These are phyloP conservation scores for Setophaga kirtlandii DNA, from an alignment of 2,113 vertebrate genomes.

Conservation along the genomic window DNA sequence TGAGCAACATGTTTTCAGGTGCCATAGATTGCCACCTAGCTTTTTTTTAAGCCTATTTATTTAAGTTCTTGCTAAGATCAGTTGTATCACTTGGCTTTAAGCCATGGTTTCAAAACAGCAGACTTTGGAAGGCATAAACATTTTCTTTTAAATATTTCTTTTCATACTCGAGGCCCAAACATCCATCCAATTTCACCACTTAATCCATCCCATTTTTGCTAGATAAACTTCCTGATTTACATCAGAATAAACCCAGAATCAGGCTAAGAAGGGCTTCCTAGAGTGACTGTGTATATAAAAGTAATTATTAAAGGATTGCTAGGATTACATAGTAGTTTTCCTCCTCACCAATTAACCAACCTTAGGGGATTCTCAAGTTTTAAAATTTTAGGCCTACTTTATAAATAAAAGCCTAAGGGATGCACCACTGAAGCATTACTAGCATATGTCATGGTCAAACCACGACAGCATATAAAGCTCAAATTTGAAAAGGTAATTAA, in stretches of 20 bases:
- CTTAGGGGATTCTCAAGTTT: neutral
- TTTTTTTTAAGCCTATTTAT: neutral
- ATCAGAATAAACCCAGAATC: neutral
- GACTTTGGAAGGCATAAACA: neutral
- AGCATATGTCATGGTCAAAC: too few species aligned
- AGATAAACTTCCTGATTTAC: neutral
- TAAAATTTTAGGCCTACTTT: neutral
- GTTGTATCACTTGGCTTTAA: neutral
- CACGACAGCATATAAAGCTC: neutral
- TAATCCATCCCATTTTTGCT: neutral
- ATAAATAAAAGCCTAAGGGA: neutral
- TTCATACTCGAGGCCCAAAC: neutral
- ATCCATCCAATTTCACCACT: neutral
- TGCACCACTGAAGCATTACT: neutral
- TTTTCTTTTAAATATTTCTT: neutral
- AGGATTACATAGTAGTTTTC: neutral
- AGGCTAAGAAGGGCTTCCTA: neutral
- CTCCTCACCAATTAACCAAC: neutral
- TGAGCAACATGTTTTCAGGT: neutral
- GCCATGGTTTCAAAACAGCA: neutral
- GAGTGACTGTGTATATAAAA: neutral
- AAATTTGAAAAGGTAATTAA: neutral
- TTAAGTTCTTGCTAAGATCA: neutral
- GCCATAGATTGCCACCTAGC: neutral
- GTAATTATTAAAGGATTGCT: neutral